Percentiles rank a stretch among this genome's conserved stretches.
Evolutionary conservation across 2,113 vertebrate species (phyloP).

Genomic region (Chaetops frenatus): DNA sequence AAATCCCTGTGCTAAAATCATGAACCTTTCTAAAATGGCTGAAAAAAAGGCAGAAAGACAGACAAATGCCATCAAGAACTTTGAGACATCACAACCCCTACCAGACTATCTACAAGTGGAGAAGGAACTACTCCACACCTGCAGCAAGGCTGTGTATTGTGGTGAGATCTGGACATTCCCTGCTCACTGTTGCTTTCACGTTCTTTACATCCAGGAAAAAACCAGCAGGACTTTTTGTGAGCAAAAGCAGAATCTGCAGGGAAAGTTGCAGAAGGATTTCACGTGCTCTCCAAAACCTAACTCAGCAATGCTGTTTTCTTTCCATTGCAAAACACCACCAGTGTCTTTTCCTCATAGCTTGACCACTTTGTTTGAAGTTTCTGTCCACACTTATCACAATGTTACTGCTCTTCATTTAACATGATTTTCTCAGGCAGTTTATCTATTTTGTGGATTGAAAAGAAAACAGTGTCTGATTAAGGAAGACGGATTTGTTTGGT

Average conservation of each 20-base stretch:
- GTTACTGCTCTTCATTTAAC: not conserved
- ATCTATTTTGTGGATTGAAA: not conserved
- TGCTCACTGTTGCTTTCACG: not conserved
- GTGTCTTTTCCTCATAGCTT: not conserved
- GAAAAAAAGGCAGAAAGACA: not conserved
- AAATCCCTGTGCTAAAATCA: not conserved
- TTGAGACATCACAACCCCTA: accelerated
- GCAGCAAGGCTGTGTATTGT: not conserved
- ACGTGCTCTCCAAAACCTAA: not conserved
- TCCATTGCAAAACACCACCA: not conserved
- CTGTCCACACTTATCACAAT: not conserved
- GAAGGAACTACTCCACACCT: not conserved
- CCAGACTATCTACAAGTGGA: not conserved
- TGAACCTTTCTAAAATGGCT: not conserved
- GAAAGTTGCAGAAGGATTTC: not conserved
- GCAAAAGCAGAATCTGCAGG: not conserved
- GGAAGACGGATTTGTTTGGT: not conserved
- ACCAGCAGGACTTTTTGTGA: not conserved
- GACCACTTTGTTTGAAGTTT: not conserved
- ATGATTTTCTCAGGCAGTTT: not conserved
- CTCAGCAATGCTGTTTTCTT: not conserved
- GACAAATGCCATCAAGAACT: not conserved
- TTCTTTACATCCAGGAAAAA: not conserved
- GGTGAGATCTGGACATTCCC: not conserved
- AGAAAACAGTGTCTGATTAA: not conserved